Evolutionary conservation across 2,113 vertebrate species (phyloP), one percentile per base, ranked within the genome.

Genomic region (Takifugu flavidus): DNA sequence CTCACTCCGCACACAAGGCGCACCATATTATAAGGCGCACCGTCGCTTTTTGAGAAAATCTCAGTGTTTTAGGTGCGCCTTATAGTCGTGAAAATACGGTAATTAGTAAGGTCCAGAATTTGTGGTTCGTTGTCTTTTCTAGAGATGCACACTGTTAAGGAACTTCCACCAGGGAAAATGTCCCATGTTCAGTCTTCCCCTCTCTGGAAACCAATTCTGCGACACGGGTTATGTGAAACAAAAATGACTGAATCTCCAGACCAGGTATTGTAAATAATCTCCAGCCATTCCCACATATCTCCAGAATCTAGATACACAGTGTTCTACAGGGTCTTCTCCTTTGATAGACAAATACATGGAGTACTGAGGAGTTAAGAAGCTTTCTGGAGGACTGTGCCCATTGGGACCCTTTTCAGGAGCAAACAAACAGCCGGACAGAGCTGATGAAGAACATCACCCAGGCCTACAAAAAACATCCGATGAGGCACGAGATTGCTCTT

Each of bases 191-290:
- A 98, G 65, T 91, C 89, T 52, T 98, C 94, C 26, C 93, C 94
- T 11, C 82, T 99, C 29, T 99, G 97, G 97, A 98, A 95, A 84
- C 92, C 93, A 29, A 90, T 99, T 77, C 95, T 99, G 82, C 90
- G 92, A 69, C 94, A 98, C 39, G 95, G 94, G 7, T 80, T 94
- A 64, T 88, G 83, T 81, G 89, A 91, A 62, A 86, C 65, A 1
- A 56, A 46, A 14, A 67, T 14, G 0, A 34, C n/a, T 2, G 71
- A 27, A 60, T 10, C 43, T 0, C 13, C 73, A 31, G 52, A 82
- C 4, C 73, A 86, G 89, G 87, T 89, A 74, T 34, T 4, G 1
- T n/a, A 2, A 25, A 13, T 3, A 47, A 25, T 6, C 27, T 53
- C 15, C 52, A 3, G 27, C 59, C 8, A 20, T 6, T 14, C 55